Evolutionary conservation across 2,888 invertebrate species (phyloP).

Genomic region (Eristalis intricaria): DNA sequence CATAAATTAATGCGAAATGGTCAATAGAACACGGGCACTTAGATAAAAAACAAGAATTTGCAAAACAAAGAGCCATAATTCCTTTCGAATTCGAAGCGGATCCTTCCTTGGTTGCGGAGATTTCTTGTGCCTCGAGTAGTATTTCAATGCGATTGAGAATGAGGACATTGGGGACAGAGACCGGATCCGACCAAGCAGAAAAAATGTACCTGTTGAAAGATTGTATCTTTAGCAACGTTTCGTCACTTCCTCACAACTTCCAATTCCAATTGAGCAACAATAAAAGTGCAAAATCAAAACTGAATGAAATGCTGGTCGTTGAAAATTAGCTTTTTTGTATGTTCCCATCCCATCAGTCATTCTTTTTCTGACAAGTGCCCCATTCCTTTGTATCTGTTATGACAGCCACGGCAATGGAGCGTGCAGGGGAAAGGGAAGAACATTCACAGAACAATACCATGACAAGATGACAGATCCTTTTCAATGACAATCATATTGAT

Average conservation of each 20-base stretch:
- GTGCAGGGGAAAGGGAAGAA: neutral
- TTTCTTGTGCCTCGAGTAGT: neutral
- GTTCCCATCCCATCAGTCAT: conserved; percentile 44
- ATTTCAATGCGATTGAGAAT: neutral
- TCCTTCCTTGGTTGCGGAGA: neutral
- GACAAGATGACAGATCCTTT: conserved; percentile 69
- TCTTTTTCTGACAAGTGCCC: conserved; percentile 36
- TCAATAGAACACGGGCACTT: neutral
- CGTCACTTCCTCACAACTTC: neutral
- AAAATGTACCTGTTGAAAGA: neutral
- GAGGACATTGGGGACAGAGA: neutral
- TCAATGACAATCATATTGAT: conserved; percentile 71
- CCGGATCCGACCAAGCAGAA: neutral
- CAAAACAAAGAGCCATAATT: neutral
- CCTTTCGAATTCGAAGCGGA: neutral
- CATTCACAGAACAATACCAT: conserved; percentile 21
- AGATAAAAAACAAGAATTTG: neutral
- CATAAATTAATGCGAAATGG: conserved; percentile 2
- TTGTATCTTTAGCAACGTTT: neutral
- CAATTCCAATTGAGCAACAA: neutral
- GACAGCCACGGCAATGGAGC: conserved; percentile 26
- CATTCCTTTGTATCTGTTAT: conserved; percentile 37
- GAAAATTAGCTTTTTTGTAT: conserved; percentile 39
- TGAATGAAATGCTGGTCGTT: conserved; percentile 24
- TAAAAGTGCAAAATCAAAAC: neutral